Conservation (phyloP, 2,113 vertebrate genomes). For the Xiphophorus maculatus region DNA sequence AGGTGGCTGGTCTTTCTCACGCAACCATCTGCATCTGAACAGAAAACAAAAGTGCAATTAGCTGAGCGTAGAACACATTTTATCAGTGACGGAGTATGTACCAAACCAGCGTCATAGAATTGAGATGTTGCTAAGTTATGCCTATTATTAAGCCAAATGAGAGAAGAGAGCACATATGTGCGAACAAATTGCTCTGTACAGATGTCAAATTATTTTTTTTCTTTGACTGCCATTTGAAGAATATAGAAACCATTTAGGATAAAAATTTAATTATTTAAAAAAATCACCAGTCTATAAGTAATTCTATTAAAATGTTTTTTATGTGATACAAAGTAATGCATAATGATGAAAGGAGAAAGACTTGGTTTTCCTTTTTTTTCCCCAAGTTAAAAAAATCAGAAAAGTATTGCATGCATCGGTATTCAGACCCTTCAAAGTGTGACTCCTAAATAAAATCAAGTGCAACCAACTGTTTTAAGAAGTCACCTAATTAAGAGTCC, state of each 20-base stretch:
- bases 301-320: background rate
- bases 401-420: background rate
- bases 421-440: background rate
- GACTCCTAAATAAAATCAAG: background rate
- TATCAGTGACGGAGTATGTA: background rate
- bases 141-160: background rate
- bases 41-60: slow-evolving; percentile 18
- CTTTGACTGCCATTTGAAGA: background rate
- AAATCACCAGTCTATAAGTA: no score
- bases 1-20: slow-evolving; percentile 86
- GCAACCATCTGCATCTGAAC: slow-evolving; percentile 89
- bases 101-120: background rate
- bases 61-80: background rate
- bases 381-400: background rate
- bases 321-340: background rate
- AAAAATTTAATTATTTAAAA: no score
- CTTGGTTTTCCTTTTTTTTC: no score
- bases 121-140: background rate
- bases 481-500: background rate
- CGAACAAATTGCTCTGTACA: background rate
- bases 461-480: background rate
- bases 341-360: background rate
- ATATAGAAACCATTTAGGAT: no score
- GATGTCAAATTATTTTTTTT: background rate
- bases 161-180: background rate